Evolutionary conservation across 2,888 invertebrate species (phyloP).

Genomic region (Catocala nupta): DNA sequence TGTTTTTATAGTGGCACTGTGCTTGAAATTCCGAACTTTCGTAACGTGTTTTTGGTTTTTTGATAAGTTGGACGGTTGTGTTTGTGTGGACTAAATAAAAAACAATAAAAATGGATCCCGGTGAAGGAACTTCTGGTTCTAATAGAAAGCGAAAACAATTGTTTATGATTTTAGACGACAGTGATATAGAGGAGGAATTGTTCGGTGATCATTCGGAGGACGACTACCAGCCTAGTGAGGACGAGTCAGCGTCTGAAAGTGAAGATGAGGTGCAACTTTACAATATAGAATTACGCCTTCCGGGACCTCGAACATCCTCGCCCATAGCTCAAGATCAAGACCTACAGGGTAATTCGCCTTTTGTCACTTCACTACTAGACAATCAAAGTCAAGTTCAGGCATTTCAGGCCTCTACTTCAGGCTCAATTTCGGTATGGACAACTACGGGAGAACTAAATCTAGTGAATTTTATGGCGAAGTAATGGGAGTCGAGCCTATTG

Average conservation of each 20-base stretch:
- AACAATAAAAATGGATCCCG: conserved; percentile 1
- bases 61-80: conserved; percentile 1
- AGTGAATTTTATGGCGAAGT: background rate
- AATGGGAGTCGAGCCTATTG: background rate
- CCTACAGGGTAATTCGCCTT: conserved; percentile 5
- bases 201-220: conserved; percentile 17
- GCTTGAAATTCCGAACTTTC: conserved; percentile 4
- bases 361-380: conserved; percentile 8
- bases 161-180: background rate
- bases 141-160: conserved; percentile 3
- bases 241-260: conserved; percentile 23
- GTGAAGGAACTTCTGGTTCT: conserved; percentile 2
- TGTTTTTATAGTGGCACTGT: background rate
- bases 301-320: conserved; percentile 10
- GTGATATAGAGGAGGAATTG: conserved; percentile 19
- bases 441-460: background rate
- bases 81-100: conserved; percentile 2
- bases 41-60: conserved; percentile 6
- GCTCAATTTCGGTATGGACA: background rate
- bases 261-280: conserved; percentile 21
- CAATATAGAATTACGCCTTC: conserved; percentile 17
- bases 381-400: conserved; percentile 13
- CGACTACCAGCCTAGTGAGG: conserved; percentile 21
- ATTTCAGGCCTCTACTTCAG: conserved; percentile 11
- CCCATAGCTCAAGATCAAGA: conserved; percentile 9